Evolutionary conservation across 2,113 vertebrate genomes (phyloP).

Genomic region (Axis porcinus): DNA sequence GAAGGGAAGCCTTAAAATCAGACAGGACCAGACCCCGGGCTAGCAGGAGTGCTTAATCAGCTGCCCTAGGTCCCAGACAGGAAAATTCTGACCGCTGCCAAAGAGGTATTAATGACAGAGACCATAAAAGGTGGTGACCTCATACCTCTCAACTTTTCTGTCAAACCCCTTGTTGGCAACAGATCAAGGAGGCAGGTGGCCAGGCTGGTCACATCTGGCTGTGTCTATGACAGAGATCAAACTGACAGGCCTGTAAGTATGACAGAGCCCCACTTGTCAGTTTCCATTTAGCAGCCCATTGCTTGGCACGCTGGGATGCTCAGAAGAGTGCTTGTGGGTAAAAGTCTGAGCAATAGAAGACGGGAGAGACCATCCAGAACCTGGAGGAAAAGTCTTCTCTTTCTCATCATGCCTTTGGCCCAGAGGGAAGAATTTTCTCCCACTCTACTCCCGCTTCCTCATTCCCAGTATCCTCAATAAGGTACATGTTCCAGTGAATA

Average conservation of each 20-base stretch:
- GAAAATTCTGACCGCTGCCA: conserved; percentile 70
- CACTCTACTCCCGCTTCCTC: not conserved
- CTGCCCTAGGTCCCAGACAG: conserved; percentile 70
- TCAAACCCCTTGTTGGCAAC: conserved; percentile 75
- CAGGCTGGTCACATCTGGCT: conserved; percentile 68
- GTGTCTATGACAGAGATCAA: conserved; percentile 64
- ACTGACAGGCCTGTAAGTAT: conserved; percentile 40
- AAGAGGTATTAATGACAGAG: conserved; percentile 75
- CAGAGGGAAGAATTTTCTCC: not conserved
- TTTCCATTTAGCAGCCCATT: not conserved
- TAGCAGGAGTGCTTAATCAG: conserved; percentile 77
- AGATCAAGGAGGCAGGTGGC: conserved; percentile 76
- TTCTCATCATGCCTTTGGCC: not conserved
- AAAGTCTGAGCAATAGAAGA: not conserved
- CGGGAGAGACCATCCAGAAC: not conserved
- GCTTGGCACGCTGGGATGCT: not conserved
- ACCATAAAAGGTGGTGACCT: conserved; percentile 71
- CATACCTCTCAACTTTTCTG: conserved; percentile 62
- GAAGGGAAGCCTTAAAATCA: conserved; percentile 67
- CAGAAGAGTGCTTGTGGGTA: not conserved
- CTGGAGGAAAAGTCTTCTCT: not conserved
- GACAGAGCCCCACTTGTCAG: not conserved
- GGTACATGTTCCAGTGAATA: not conserved
- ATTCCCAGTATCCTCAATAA: not conserved
- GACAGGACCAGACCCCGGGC: conserved; percentile 56